Evolutionary conservation across 2,888 invertebrate genomes (phyloP), one percentile per base, ranked within the genome.

Genomic region (Ganaspis brasiliensis): DNA sequence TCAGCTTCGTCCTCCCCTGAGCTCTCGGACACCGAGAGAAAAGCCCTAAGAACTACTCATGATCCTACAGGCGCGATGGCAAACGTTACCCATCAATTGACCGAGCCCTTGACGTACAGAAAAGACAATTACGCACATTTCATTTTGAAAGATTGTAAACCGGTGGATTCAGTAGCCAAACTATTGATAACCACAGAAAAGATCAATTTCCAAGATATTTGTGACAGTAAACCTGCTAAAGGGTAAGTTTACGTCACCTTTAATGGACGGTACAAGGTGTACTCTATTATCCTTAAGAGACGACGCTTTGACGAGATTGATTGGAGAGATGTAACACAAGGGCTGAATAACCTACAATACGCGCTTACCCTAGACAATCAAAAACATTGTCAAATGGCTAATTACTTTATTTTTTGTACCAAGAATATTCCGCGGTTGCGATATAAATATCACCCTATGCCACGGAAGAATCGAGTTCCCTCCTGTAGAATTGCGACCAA

Each of bases 191-290:
- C 79, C 5, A 37, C 79, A 3, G 75, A 74, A n/a, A 57, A 45
- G 2, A 75, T 81, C 0, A 74, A 79, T n/a, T 14, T 63, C 0
- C 1, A 52, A 19, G 52, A 52, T 4, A 16, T 52, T 2, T 9
- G 37, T n/a, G 12, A 24, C 8, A 26, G 57, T 31, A 57, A 75
- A 75, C 59, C 73, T 4, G 8, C 1, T 24, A 70, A 45, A 6
- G 71, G 76, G 0, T 77, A 80, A 45, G 61, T 77, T 2, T 16
- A 55, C 0, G 56, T 74, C 9, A 78, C 78, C 10, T 57, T 57
- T 0, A n/a, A n/a, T 14, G 73, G 70, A 10, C 24, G 12, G 3
- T 37, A 72, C 3, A 72, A 72, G 26, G 40, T 77, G 3, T 79
- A 59, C 12, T 72, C 71, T 0, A 10, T 81, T 2, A 19, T 79